A percentile compares a stretch with the other conserved stretches of the same genome.
phyloP scores from a whole-genome alignment of 2,797 vertebrate genomes.

The Anas flavirostris region DNA sequence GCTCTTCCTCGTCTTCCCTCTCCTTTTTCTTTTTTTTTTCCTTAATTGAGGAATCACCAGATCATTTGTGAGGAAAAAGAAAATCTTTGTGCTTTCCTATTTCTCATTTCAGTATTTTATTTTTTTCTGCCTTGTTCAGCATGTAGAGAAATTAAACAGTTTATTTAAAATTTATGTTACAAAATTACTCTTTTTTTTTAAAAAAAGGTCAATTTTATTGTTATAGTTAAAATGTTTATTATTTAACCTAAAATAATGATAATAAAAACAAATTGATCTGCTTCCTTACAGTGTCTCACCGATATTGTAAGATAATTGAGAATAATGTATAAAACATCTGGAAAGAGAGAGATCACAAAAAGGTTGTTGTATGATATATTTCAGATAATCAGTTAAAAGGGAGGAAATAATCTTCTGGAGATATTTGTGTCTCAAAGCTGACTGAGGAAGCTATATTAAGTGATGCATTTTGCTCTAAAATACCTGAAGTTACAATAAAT shows the following conservation, averaged over 20 bases:
- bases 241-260: neutral
- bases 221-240: neutral
- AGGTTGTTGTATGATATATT: neutral
- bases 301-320: neutral
- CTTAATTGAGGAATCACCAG: neutral
- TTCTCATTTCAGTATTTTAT: neutral
- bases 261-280: neutral
- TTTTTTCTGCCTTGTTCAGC: neutral
- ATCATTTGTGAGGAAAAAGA: neutral
- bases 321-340: neutral
- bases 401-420: neutral
- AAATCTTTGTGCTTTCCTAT: rapidly evolving
- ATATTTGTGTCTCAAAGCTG: neutral
- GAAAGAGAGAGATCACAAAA: neutral
- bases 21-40: neutral
- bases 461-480: neutral
- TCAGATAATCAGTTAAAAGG: neutral
- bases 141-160: neutral
- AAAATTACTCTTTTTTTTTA: neutral
- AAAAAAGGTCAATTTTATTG: neutral
- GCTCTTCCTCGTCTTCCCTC: rapidly evolving
- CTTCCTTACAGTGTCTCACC: neutral
- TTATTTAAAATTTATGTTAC: neutral
- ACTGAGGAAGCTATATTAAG: neutral
- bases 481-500: neutral